phyloP scores from a whole-genome alignment of 2,888 invertebrate genomes.

The Cantharis lateralis region DNA sequence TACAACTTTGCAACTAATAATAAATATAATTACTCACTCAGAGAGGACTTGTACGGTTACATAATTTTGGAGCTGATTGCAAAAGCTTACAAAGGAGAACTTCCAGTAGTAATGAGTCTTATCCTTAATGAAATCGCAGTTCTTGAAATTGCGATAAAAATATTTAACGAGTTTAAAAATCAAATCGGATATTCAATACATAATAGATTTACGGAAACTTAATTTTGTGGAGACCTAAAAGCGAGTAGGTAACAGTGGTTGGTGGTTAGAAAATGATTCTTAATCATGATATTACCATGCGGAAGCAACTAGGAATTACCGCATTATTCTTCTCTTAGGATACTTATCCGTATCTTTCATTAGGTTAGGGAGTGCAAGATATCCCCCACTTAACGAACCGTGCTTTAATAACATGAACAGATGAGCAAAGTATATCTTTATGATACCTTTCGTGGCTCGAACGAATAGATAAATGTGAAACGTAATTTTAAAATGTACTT shows the following conservation, averaged over 20 bases:
- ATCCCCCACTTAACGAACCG: not conserved
- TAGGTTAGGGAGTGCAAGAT: not conserved
- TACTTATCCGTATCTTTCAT: not conserved
- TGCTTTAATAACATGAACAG: not conserved
- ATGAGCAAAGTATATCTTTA: not conserved
- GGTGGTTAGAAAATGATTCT: not conserved
- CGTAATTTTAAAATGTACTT: not conserved
- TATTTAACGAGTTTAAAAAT: not conserved
- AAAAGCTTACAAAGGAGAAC: not conserved
- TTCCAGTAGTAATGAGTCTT: not conserved
- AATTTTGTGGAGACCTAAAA: not conserved
- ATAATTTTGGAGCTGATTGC: not conserved
- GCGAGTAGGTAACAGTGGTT: not conserved
- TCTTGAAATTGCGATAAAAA: not conserved
- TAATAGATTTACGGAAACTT: not conserved
- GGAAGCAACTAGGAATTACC: not conserved
- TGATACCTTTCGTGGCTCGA: not conserved
- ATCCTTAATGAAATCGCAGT: not conserved
- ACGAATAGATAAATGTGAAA: not conserved
- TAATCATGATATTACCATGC: not conserved
- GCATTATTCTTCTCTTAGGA: not conserved
- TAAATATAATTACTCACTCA: not conserved
- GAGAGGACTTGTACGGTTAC: not conserved
- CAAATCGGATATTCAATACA: not conserved
- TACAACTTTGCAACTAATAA: not conserved